A percentile compares a stretch with the other conserved stretches of the same genome.
phyloP scores from a whole-genome alignment of 2,888 invertebrate species.

The Stenolophus ochropezus region DNA sequence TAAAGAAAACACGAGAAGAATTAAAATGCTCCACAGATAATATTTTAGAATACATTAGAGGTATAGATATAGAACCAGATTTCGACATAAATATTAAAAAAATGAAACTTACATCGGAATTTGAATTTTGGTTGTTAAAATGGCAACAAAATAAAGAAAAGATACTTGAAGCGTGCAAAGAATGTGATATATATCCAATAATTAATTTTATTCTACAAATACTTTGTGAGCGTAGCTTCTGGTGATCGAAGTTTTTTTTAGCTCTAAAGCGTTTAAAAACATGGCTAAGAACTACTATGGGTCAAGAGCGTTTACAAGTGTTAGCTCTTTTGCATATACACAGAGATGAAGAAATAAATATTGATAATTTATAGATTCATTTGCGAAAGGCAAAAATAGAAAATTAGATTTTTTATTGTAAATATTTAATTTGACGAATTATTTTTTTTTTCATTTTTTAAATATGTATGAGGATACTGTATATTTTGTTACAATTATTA shows the following conservation, averaged over 20 bases:
- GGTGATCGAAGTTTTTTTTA: constrained; percentile 14
- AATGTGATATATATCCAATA: not conserved
- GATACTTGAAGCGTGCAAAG: not conserved
- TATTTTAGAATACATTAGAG: not conserved
- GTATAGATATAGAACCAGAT: not conserved
- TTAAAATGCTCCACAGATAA: constrained; percentile 1
- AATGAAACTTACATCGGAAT: not conserved
- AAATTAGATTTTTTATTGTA: too few species aligned
- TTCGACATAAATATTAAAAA: not conserved
- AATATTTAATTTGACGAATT: too few species aligned
- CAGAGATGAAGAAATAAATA: not conserved
- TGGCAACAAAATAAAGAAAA: too few species aligned
- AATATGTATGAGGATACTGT: too few species aligned
- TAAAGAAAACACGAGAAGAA: not conserved
- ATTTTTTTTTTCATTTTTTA: too few species aligned
- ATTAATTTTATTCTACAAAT: not conserved
- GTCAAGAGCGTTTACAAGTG: not conserved
- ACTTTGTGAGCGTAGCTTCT: not conserved
- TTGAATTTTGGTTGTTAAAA: not conserved
- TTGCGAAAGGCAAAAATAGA: not conserved
- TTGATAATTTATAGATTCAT: not conserved
- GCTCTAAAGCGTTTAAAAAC: constrained; percentile 5
- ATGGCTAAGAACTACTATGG: constrained; percentile 1
- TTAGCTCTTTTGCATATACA: not conserved
- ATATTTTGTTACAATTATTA: too few species aligned